These are phyloP conservation scores for Tenthredo distinguenda DNA, from an alignment of 2,888 invertebrate genomes.

Conservation along the genomic window DNA sequence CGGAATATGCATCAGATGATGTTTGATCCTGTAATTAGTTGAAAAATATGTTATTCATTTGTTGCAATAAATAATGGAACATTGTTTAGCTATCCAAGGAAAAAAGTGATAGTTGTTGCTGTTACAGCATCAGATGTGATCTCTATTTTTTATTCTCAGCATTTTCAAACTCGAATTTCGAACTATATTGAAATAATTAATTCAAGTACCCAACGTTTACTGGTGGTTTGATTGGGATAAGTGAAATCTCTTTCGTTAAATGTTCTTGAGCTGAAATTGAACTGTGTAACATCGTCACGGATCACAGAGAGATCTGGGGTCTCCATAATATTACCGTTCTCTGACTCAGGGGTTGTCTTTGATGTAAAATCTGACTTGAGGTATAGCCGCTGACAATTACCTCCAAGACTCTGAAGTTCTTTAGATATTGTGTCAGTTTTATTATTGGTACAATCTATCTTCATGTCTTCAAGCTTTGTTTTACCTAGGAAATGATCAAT, in stretches of 20 bases:
- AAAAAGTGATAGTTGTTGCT: background rate
- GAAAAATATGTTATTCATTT: background rate
- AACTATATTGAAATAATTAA: background rate
- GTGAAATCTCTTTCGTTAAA: background rate
- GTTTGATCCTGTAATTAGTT: conserved; percentile 58
- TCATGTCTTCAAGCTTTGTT: conserved; percentile 51
- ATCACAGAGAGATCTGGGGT: conserved; percentile 8
- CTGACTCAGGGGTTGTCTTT: background rate
- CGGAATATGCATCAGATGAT: conserved; percentile 64
- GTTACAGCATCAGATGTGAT: background rate
- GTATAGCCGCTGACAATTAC: conserved; percentile 9
- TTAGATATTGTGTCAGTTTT: background rate
- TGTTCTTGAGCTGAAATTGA: background rate
- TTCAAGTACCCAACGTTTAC: conserved; percentile 42
- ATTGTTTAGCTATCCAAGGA: background rate
- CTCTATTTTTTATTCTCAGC: background rate
- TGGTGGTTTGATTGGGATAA: background rate
- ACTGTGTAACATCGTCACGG: background rate
- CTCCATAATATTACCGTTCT: background rate
- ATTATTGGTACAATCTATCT: conserved; percentile 13
- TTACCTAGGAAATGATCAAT: conserved; percentile 52
- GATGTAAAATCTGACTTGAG: conserved; percentile 3
- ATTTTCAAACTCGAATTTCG: background rate
- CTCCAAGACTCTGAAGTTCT: background rate
- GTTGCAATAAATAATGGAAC: background rate